phyloP scores from a whole-genome alignment of 2,113 vertebrate species.

The Hydropotes inermis region DNA sequence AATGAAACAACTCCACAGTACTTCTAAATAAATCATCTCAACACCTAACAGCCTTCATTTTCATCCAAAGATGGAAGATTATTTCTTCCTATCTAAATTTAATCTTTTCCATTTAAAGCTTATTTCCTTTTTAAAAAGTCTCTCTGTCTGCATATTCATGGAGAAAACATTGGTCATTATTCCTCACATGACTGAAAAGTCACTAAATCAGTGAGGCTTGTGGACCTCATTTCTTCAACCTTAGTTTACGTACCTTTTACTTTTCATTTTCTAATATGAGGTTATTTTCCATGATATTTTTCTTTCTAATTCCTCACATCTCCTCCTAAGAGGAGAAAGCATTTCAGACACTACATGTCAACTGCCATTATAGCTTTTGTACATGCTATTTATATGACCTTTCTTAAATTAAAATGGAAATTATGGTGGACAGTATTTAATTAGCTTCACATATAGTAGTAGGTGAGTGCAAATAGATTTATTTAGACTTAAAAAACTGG shows the following conservation, averaged over 20 bases:
- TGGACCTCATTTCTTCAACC: background rate
- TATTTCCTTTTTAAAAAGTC: background rate
- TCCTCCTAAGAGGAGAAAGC: background rate
- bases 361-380: background rate
- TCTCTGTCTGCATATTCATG: background rate
- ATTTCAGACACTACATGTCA: background rate
- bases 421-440: background rate
- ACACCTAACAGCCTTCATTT: background rate
- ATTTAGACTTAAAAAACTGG: background rate
- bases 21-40: slow-evolving; percentile 6
- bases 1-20: background rate
- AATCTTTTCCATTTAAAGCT: background rate
- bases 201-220: background rate
- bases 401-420: slow-evolving; percentile 1
- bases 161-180: background rate
- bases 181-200: slow-evolving; percentile 4
- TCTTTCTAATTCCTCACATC: background rate
- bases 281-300: background rate
- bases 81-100: background rate
- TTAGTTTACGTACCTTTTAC: background rate
- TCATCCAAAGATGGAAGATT: background rate
- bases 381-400: background rate
- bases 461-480: background rate
- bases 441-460: background rate
- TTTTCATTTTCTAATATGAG: background rate